Evolutionary conservation across 2,113 vertebrate species (phyloP).

Genomic region (Marcusenius ussheri): DNA sequence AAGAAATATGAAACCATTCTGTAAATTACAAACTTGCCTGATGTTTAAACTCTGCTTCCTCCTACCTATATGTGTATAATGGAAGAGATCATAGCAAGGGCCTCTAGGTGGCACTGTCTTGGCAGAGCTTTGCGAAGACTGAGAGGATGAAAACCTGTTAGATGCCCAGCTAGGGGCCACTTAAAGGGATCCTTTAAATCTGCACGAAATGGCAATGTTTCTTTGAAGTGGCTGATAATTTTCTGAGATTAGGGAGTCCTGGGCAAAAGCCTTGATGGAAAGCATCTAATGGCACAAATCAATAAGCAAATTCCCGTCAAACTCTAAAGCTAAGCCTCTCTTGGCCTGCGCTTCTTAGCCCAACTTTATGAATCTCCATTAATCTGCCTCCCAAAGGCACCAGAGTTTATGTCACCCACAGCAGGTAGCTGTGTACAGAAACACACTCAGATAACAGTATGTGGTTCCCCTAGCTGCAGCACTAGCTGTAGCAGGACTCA

Average conservation of each 20-base stretch:
- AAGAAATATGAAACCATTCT: background rate
- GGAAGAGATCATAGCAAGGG: background rate
- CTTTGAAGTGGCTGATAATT: constrained; percentile 2
- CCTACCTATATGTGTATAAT: background rate
- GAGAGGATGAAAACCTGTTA: background rate
- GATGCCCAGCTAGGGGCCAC: background rate
- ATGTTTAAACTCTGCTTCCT: background rate
- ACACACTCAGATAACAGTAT: background rate
- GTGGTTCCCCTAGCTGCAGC: background rate
- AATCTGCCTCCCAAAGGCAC: background rate
- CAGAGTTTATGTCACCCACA: background rate
- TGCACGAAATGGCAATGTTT: background rate
- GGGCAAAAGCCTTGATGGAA: background rate
- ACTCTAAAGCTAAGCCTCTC: background rate
- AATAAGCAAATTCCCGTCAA: background rate
- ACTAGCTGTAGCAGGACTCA: background rate
- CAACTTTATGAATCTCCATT: background rate
- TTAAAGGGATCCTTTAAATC: background rate
- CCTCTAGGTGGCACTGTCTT: background rate
- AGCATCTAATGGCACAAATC: background rate
- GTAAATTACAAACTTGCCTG: background rate
- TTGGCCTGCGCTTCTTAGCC: background rate
- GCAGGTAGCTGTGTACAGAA: background rate
- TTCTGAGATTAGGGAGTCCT: background rate
- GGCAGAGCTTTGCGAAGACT: background rate